phyloP scores from a whole-genome alignment of 2,888 invertebrate genomes.

The Drosophila pseudotakahashii region DNA sequence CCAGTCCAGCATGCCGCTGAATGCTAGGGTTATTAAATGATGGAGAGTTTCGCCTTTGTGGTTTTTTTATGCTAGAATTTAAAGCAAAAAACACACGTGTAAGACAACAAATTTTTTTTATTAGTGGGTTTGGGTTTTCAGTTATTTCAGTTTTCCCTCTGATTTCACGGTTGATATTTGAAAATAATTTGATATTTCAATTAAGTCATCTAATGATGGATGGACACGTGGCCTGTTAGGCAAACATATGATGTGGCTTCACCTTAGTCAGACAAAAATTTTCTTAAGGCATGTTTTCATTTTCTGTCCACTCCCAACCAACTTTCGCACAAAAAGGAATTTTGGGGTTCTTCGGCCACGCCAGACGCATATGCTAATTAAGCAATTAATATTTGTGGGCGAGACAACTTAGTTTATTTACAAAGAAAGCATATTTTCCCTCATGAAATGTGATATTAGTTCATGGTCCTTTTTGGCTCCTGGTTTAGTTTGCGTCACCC shows the following conservation, averaged over 20 bases:
- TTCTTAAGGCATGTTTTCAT: conserved; percentile 10
- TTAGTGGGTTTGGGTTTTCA: too few relatives aligned
- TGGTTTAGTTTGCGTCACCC: conserved; percentile 53
- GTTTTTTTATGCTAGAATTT: neutral
- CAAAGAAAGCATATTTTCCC: conserved; percentile 67
- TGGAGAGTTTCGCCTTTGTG: too few relatives aligned
- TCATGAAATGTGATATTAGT: conserved; percentile 70
- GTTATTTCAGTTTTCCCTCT: neutral
- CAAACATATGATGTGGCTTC: conserved; percentile 56
- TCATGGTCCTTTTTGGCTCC: conserved; percentile 46
- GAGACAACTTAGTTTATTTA: conserved; percentile 81
- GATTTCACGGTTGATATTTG: neutral
- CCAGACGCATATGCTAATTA: conserved; percentile 84
- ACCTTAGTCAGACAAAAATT: conserved; percentile 3
- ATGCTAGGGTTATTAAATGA: too few relatives aligned
- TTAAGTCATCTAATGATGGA: conserved; percentile 19
- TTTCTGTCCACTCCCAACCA: conserved; percentile 24
- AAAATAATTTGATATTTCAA: neutral
- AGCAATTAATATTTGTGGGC: conserved; percentile 84
- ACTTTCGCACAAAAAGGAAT: conserved; percentile 1
- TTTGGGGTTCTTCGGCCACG: conserved; percentile 59
- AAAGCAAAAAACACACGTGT: neutral
- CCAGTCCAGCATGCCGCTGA: too few relatives aligned
- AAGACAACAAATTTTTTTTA: neutral
- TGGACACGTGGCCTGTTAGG: conserved; percentile 67